Conservation (phyloP, 2,888 invertebrate genomes). For the Rhagonycha lutea region DNA sequence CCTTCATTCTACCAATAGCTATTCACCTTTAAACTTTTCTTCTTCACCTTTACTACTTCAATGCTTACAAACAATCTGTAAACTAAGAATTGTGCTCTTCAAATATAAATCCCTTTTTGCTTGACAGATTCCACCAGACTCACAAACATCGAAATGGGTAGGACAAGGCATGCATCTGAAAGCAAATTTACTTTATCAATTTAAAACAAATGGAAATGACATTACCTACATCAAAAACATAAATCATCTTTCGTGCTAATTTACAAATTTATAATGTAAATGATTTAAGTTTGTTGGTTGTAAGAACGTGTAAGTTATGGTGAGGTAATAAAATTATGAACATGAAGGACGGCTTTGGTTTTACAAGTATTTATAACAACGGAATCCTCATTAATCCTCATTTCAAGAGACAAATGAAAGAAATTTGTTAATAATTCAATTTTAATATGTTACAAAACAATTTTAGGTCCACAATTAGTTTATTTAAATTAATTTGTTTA, state of each 20-base stretch:
- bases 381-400: background rate
- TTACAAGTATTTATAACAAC: background rate
- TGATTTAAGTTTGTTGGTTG: background rate
- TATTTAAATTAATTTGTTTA: background rate
- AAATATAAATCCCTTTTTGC: slow-evolving; percentile 64
- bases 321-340: background rate
- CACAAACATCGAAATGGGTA: slow-evolving; percentile 61
- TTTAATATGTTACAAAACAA: background rate
- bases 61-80: slow-evolving; percentile 78
- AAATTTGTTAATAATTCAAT: background rate
- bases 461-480: background rate
- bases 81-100: slow-evolving; percentile 72
- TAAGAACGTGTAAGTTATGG: background rate
- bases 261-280: background rate
- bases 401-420: background rate
- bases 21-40: too few relatives aligned
- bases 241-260: background rate
- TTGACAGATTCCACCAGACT: slow-evolving; percentile 61
- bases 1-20: too few relatives aligned
- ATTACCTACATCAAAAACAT: background rate
- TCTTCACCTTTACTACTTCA: too few relatives aligned
- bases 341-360: background rate
- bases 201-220: background rate
- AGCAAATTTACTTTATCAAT: background rate
- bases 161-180: slow-evolving; percentile 62